Evolutionary conservation across 2,797 vertebrate species (phyloP).

Genomic region (Semaprochilodus insignis): DNA sequence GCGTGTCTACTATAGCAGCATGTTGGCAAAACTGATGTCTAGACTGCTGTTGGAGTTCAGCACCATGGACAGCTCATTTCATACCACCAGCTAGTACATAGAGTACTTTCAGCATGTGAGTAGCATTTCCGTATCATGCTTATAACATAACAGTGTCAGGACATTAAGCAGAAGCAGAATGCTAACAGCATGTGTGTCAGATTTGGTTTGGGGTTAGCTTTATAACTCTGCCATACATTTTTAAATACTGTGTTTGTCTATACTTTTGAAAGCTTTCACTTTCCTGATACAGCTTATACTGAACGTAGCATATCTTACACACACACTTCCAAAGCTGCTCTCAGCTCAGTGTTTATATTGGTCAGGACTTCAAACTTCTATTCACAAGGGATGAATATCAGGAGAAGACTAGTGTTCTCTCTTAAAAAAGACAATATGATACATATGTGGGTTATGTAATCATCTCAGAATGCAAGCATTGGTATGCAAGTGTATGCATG

Average conservation of each 20-base stretch:
- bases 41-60: neutral
- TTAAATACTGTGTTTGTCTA: too few relatives aligned
- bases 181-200: too few relatives aligned
- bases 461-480: conserved; percentile 29
- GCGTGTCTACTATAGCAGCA: neutral
- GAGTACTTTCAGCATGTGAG: neutral
- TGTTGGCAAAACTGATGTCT: neutral
- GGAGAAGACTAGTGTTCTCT: too few relatives aligned
- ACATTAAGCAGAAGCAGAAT: too few relatives aligned
- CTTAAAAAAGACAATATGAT: neutral
- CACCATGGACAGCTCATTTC: conserved; percentile 12
- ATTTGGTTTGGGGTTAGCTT: too few relatives aligned
- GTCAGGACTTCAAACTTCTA: neutral
- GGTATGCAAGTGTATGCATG: conserved; percentile 34
- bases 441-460: conserved; percentile 37
- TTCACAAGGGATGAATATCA: neutral
- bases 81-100: neutral
- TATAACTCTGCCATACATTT: too few relatives aligned
- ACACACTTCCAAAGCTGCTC: too few relatives aligned
- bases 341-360: neutral
- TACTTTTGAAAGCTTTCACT: too few relatives aligned
- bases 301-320: too few relatives aligned
- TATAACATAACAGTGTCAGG: too few relatives aligned
- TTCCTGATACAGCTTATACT: too few relatives aligned
- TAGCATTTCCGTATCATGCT: too few relatives aligned